Evolutionary conservation across 2,797 vertebrate species (phyloP).

Genomic region (Sardinella longiceps): DNA sequence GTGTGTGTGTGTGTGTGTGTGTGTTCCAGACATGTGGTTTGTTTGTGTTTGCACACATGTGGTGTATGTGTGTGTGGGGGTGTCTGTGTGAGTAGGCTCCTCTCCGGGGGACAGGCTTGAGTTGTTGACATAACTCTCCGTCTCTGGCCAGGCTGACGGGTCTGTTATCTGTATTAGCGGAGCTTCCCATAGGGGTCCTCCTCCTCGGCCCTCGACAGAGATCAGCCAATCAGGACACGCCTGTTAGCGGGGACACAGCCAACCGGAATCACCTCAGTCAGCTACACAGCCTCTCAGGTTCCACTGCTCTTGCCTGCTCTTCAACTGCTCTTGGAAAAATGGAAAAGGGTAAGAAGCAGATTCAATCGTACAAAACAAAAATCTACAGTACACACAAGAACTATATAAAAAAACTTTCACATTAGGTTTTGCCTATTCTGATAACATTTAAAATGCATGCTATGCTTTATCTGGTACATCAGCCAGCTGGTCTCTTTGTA

Average conservation of each 20-base stretch:
- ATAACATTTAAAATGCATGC: not conserved
- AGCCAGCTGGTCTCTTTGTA: not conserved
- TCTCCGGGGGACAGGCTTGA: slow-evolving; percentile 44
- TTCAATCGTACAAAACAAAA: not conserved
- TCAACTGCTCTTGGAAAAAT: not conserved
- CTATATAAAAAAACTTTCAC: not conserved
- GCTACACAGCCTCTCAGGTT: slow-evolving; percentile 65
- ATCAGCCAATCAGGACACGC: slow-evolving; percentile 61
- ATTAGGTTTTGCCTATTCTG: not conserved
- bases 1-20: slow-evolving; percentile 32
- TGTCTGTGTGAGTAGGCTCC: slow-evolving; percentile 32
- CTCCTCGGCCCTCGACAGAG: slow-evolving; percentile 39
- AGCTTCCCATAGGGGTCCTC: slow-evolving; percentile 44
- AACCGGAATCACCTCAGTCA: slow-evolving; percentile 63
- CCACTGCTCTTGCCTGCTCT: slow-evolving; percentile 42
- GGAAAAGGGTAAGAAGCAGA: not conserved
- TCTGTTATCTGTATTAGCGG: slow-evolving; percentile 61
- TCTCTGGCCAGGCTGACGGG: slow-evolving; percentile 58
- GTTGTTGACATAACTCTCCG: slow-evolving; percentile 60
- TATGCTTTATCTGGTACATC: not conserved
- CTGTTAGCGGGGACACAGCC: slow-evolving; percentile 44
- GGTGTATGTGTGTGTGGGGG: slow-evolving; percentile 34
- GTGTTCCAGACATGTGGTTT: slow-evolving; percentile 8
- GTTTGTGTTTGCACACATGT: slow-evolving; percentile 37
- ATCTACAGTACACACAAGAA: not conserved